Conservation (phyloP, 1,140 invertebrate genomes). For the Geopemphigus sp. region DNA sequence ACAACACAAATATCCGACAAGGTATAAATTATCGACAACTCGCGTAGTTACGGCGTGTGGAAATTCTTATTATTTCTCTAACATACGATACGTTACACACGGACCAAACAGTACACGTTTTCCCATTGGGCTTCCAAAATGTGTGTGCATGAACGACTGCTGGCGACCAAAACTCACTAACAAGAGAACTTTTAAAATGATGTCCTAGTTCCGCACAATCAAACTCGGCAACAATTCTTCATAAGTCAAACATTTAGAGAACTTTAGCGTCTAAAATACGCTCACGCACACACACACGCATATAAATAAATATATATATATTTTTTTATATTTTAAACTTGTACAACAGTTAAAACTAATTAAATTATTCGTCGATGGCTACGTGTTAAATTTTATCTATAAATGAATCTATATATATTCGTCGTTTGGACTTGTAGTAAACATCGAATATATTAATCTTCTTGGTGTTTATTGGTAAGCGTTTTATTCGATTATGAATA, state of each 20-base stretch:
- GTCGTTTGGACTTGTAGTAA: too few species aligned
- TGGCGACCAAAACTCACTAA: constrained; percentile 10
- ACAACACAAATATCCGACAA: too few species aligned
- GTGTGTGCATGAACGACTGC: constrained; percentile 1
- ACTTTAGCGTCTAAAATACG: neutral
- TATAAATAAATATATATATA: too few species aligned
- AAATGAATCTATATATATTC: neutral
- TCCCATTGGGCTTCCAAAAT: neutral
- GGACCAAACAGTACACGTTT: neutral
- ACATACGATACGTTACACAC: neutral
- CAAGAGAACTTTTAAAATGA: constrained; percentile 22
- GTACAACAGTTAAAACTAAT: constrained; percentile 1
- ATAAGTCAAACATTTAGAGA: neutral
- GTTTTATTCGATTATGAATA: too few species aligned
- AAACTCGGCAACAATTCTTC: neutral
- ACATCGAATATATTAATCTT: too few species aligned
- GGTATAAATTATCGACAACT: too few species aligned
- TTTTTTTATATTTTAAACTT: constrained; percentile 1
- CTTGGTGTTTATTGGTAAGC: too few species aligned
- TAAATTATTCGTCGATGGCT: neutral
- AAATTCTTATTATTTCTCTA: neutral
- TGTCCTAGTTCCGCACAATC: neutral
- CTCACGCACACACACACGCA: too few species aligned
- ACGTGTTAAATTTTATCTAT: too few species aligned
- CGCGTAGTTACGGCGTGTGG: too few species aligned